Percentiles rank a stretch among this genome's conserved stretches.
Conservation (phyloP, 1,140 invertebrate species). For the Microplitis mediator region DNA sequence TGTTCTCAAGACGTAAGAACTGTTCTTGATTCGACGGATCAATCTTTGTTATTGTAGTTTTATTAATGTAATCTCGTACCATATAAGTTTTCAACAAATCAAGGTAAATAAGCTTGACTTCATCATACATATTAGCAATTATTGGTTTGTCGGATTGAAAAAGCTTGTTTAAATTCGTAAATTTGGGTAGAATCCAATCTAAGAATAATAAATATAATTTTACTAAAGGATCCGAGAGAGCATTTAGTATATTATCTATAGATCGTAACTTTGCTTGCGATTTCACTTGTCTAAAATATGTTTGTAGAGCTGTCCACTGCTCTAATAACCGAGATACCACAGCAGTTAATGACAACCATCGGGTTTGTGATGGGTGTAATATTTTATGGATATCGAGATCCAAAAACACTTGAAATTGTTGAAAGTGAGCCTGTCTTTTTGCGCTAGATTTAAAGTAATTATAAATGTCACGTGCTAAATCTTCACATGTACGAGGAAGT, state of each 20-base stretch:
- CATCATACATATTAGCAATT: conserved; percentile 9
- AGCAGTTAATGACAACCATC: conserved; percentile 31
- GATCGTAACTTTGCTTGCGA: background rate
- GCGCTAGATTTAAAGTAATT: conserved; percentile 42
- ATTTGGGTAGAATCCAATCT: conserved; percentile 23
- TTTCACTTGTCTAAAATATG: conserved; percentile 25
- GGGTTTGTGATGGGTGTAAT: conserved; percentile 34
- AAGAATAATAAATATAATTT: conserved; percentile 24
- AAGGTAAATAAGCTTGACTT: conserved; percentile 4
- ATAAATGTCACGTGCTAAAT: conserved; percentile 42
- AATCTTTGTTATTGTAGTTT: conserved; percentile 5
- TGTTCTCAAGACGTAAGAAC: conserved; percentile 3
- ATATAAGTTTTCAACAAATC: conserved; percentile 15
- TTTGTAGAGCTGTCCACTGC: conserved; percentile 28
- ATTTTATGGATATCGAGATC: conserved; percentile 40
- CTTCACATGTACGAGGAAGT: conserved; percentile 42
- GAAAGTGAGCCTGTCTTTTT: conserved; percentile 36
- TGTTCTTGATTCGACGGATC: conserved; percentile 5
- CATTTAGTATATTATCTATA: conserved; percentile 1
- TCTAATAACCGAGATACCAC: conserved; percentile 32
- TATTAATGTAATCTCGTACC: conserved; percentile 2
- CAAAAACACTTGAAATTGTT: conserved; percentile 39
- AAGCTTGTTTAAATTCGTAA: conserved; percentile 27
- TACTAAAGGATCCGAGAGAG: conserved; percentile 13
- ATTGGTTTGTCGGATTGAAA: conserved; percentile 25